Evolutionary conservation across 2,113 vertebrate genomes (phyloP).

Genomic region (Lasiurus cinereus): DNA sequence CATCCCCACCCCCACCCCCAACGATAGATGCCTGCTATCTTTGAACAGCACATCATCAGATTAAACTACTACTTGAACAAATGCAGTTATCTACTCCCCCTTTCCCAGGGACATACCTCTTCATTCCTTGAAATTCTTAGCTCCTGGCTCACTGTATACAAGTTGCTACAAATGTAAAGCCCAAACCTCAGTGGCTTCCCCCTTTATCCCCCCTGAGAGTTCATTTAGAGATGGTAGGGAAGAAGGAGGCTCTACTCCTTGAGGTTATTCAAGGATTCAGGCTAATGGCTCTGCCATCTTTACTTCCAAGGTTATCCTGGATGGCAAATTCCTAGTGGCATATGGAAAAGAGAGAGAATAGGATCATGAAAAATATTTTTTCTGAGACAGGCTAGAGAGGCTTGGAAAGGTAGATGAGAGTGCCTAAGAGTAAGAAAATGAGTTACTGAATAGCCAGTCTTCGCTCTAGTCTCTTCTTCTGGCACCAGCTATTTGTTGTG

Average conservation of each 20-base stretch:
- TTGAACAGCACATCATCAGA: neutral
- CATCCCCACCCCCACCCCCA: neutral
- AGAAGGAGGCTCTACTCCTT: neutral
- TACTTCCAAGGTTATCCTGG: neutral
- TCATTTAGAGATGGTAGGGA: neutral
- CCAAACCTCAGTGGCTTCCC: neutral
- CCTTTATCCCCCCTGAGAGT: neutral
- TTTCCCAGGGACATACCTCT: neutral
- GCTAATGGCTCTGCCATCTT: neutral
- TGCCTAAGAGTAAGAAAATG: neutral
- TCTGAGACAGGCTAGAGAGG: neutral
- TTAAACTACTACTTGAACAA: neutral
- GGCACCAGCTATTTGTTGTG: neutral
- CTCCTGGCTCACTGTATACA: neutral
- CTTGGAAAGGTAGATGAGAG: neutral
- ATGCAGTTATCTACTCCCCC: neutral
- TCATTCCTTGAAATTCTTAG: neutral
- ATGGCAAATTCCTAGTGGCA: neutral
- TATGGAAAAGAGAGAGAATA: neutral
- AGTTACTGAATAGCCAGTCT: neutral
- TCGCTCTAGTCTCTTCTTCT: neutral
- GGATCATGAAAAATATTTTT: neutral
- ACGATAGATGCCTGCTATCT: neutral
- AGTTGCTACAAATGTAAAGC: neutral
- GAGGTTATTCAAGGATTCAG: neutral